Percentiles rank a stretch among this genome's conserved stretches.
These are phyloP conservation scores for Elysia crispata DNA, from an alignment of 2,888 invertebrate species.

Conservation along the genomic window DNA sequence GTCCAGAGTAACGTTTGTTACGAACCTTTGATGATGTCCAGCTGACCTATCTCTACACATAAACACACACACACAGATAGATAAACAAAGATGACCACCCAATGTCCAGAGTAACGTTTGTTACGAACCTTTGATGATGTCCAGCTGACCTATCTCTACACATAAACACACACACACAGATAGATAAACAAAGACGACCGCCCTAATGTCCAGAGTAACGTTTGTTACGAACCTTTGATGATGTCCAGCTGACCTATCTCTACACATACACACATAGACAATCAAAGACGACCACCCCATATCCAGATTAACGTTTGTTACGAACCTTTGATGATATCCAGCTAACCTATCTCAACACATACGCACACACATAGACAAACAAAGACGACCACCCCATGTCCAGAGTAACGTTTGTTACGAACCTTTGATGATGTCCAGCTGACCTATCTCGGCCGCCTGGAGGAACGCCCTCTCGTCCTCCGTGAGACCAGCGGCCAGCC, in stretches of 20 bases:
- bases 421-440: slow-evolving; percentile 58
- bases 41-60: slow-evolving; percentile 63
- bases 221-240: too few species aligned
- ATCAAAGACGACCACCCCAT: neutral
- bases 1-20: neutral
- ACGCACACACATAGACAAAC: neutral
- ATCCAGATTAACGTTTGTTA: neutral
- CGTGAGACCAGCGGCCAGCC: slow-evolving; percentile 57
- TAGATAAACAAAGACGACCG: too few species aligned
- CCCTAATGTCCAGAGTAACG: too few species aligned
- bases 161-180: too few species aligned
- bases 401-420: neutral
- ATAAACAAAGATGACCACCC: too few species aligned
- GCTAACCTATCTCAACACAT: slow-evolving; percentile 62
- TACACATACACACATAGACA: neutral
- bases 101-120: too few species aligned
- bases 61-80: slow-evolving; percentile 18
- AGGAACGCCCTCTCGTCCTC: slow-evolving; percentile 59
- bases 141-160: too few species aligned
- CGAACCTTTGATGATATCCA: slow-evolving; percentile 56
- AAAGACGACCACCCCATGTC: neutral
- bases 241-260: too few species aligned
- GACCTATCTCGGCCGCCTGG: slow-evolving; percentile 61
- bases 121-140: too few species aligned
- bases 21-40: slow-evolving; percentile 57